phyloP scores from a whole-genome alignment of 1,140 invertebrate genomes.

The Ostrea edulis region DNA sequence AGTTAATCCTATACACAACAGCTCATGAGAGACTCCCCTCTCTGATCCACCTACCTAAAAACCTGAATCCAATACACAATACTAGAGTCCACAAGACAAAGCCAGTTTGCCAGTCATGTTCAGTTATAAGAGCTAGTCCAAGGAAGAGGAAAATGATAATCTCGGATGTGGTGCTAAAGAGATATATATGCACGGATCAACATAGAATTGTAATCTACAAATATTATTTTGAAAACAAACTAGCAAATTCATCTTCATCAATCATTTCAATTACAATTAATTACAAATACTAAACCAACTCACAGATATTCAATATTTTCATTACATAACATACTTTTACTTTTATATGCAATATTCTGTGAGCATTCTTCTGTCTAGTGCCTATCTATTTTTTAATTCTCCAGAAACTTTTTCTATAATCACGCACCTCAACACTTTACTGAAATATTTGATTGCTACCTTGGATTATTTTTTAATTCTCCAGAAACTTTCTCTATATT shows the following conservation, averaged over 20 bases:
- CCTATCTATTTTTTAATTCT: too few species aligned
- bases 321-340: too few species aligned
- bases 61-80: conserved; percentile 95
- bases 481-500: neutral
- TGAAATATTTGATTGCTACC: conserved; percentile 97
- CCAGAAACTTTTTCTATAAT: too few species aligned
- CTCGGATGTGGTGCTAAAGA: conserved; percentile 83
- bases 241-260: too few species aligned
- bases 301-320: too few species aligned
- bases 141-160: conserved; percentile 99
- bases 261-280: too few species aligned
- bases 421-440: conserved; percentile 94
- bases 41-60: conserved; percentile 84
- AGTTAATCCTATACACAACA: too few species aligned
- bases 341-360: too few species aligned
- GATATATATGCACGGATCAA: neutral
- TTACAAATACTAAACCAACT: too few species aligned
- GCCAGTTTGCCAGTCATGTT: conserved; percentile 94
- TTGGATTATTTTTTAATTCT: conserved; percentile 86
- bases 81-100: conserved; percentile 96
- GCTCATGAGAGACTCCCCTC: neutral
- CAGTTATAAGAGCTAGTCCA: conserved; percentile 93
- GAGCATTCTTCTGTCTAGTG: too few species aligned
- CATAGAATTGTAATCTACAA: too few species aligned
- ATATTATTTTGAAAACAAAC: too few species aligned